Conservation (phyloP, 2,888 invertebrate genomes). For the Ryuthela nishihirai region DNA sequence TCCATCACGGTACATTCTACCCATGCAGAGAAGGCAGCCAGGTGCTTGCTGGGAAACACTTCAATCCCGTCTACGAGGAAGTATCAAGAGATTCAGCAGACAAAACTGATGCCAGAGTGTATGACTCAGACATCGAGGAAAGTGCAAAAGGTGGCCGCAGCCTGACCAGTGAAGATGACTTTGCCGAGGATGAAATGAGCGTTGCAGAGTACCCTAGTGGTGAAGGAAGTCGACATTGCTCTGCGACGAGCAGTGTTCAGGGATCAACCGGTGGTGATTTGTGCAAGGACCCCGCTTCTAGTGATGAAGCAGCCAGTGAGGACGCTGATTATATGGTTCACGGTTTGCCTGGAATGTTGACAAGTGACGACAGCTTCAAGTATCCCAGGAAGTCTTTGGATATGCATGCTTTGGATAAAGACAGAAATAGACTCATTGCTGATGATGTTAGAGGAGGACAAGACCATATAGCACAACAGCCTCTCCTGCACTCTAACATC, state of each 20-base stretch:
- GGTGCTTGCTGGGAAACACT: neutral
- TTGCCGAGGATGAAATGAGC: constrained; percentile 43
- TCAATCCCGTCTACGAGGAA: constrained; percentile 42
- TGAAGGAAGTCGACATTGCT: constrained; percentile 33
- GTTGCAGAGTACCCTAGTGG: constrained; percentile 32
- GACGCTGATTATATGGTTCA: constrained; percentile 14
- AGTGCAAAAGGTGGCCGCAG: constrained; percentile 35
- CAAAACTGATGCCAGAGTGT: constrained; percentile 12
- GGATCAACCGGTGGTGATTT: constrained; percentile 36
- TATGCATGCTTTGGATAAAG: constrained; percentile 9
- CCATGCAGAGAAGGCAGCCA: neutral
- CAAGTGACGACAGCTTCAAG: constrained; percentile 15
- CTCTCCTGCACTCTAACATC: constrained; percentile 8
- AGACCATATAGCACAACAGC: neutral
- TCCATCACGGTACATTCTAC: constrained; percentile 18
- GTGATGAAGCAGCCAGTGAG: constrained; percentile 20
- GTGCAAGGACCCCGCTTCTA: constrained; percentile 28
- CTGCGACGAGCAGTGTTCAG: constrained; percentile 29
- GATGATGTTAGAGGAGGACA: constrained; percentile 16
- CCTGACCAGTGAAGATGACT: constrained; percentile 41
- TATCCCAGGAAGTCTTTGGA: constrained; percentile 18
- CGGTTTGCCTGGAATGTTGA: constrained; percentile 7
- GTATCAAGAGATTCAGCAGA: constrained; percentile 35
- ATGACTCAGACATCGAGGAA: constrained; percentile 38
- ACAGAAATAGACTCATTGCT: constrained; percentile 2